These are phyloP conservation scores for Chloebia gouldiae DNA, from an alignment of 2,113 vertebrate species.

Conservation along the genomic window DNA sequence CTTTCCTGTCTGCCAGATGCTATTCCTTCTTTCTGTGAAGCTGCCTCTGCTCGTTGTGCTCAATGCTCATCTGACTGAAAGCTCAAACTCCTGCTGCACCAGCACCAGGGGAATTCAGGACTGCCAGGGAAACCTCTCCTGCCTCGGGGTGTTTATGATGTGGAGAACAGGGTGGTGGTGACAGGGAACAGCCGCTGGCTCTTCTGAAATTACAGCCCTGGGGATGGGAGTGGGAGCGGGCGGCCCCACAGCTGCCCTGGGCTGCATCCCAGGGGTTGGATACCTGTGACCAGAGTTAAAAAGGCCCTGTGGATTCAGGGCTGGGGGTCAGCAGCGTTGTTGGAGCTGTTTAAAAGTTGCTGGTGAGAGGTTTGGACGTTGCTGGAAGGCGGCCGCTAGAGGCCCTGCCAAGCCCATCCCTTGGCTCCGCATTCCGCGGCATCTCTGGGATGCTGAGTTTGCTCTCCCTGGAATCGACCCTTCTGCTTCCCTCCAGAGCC, in stretches of 20 bases:
- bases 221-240: not conserved
- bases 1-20: rapidly evolving
- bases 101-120: not conserved
- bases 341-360: rapidly evolving
- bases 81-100: not conserved
- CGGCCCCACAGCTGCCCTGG: not conserved
- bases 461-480: no score
- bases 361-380: not conserved
- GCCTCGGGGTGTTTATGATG: not conserved
- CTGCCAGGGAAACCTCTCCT: not conserved
- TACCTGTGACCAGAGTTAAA: rapidly evolving
- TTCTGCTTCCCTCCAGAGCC: not conserved
- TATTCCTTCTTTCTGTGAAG: not conserved
- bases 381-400: not conserved
- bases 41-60: not conserved
- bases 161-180: not conserved
- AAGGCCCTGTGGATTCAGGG: not conserved
- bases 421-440: rapidly evolving
- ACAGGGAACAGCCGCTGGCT: not conserved
- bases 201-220: not conserved
- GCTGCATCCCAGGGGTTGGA: not conserved
- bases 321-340: rapidly evolving
- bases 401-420: not conserved
- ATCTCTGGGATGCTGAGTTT: rapidly evolving
- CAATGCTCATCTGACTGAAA: not conserved